These are phyloP conservation scores for Sorex maritimensis DNA, from an alignment of 2,797 vertebrate genomes.

Conservation along the genomic window DNA sequence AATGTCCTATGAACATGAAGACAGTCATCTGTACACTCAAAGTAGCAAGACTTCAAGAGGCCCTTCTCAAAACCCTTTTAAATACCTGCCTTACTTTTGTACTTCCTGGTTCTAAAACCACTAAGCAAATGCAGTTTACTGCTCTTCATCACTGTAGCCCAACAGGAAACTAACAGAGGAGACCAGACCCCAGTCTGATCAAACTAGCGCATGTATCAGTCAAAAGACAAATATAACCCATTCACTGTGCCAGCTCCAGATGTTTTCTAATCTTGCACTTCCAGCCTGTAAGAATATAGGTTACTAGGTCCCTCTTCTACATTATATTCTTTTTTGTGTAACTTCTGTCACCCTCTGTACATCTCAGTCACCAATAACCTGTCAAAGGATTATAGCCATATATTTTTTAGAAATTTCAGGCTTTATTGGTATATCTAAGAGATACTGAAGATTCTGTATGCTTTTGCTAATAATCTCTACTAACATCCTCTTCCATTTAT, in stretches of 20 bases:
- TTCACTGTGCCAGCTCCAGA: not conserved
- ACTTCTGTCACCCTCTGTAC: not conserved
- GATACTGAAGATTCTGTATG: not conserved
- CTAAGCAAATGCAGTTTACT: not conserved
- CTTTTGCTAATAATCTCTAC: not conserved
- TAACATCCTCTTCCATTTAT: not conserved
- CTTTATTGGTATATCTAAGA: not conserved
- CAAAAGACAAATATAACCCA: not conserved
- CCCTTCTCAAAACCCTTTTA: not conserved
- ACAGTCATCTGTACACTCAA: rapidly evolving
- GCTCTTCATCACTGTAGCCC: not conserved
- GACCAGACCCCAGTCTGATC: not conserved
- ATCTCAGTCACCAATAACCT: not conserved
- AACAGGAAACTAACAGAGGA: not conserved
- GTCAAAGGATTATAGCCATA: not conserved
- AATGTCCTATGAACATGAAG: not conserved
- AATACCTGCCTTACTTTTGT: not conserved
- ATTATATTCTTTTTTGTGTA: not conserved
- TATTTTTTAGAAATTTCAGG: not conserved
- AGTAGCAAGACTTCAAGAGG: not conserved
- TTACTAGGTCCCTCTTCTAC: not conserved
- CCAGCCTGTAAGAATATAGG: not conserved
- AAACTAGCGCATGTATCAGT: not conserved
- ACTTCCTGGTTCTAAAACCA: not conserved
- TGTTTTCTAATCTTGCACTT: not conserved